Evolutionary conservation across 1,140 invertebrate genomes (phyloP).

Genomic region (Doryteuthis pealeii): DNA sequence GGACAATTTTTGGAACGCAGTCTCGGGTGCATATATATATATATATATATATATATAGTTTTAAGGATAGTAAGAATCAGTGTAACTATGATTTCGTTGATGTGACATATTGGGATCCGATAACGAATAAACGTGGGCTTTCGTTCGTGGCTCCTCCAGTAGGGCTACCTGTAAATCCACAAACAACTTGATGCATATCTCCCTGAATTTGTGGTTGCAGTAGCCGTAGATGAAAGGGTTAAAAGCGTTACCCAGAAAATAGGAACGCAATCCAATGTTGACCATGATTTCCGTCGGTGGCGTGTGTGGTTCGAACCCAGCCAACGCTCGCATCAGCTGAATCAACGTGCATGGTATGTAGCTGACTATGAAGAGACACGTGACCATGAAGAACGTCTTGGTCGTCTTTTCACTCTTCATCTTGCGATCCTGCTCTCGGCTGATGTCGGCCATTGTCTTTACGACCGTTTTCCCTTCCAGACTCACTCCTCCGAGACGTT

Average conservation of each 20-base stretch:
- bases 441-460: background rate
- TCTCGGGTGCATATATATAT: background rate
- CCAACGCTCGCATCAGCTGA: conserved; percentile 8
- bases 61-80: background rate
- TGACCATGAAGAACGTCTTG: conserved; percentile 37
- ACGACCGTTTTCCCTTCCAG: background rate
- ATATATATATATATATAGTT: conserved; percentile 1
- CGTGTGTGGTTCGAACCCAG: background rate
- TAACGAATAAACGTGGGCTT: background rate
- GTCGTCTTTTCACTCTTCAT: conserved; percentile 31
- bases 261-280: conserved; percentile 3
- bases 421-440: conserved; percentile 7
- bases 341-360: conserved; percentile 35
- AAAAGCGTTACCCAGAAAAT: background rate
- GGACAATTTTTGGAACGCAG: too few relatives aligned
- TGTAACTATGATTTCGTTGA: background rate
- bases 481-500: background rate
- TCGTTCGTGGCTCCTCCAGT: background rate
- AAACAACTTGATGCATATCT: background rate
- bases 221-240: conserved; percentile 13
- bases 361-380: conserved; percentile 35
- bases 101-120: background rate
- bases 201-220: background rate
- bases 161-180: background rate
- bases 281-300: background rate